Conservation (phyloP, 2,888 invertebrate genomes). For the Bombylius major region DNA sequence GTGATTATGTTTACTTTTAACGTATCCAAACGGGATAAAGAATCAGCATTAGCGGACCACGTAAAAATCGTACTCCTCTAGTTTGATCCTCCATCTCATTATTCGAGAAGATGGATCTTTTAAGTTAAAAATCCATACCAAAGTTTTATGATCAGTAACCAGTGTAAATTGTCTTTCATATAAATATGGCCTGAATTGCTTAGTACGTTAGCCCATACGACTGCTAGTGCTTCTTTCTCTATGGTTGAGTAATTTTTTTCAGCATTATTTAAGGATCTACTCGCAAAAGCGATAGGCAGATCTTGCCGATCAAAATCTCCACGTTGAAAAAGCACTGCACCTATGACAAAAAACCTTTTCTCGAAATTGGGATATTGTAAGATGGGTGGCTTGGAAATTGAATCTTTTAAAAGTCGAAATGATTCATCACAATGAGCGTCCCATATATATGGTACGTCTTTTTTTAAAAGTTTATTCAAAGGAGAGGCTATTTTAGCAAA, state of each 20-base stretch:
- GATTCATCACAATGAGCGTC: background rate
- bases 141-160: conserved; percentile 21
- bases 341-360: background rate
- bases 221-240: conserved; percentile 17
- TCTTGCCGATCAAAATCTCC: conserved; percentile 6
- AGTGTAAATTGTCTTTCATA: conserved; percentile 19
- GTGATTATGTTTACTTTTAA: no score
- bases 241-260: conserved; percentile 19
- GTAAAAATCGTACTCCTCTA: conserved; percentile 20
- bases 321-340: background rate
- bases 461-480: background rate
- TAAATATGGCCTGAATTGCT: conserved; percentile 19
- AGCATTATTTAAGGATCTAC: conserved; percentile 16
- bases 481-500: background rate
- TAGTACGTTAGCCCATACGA: conserved; percentile 13
- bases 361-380: background rate
- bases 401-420: conserved; percentile 1
- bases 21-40: background rate
- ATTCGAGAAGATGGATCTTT: conserved; percentile 19
- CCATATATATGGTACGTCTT: background rate
- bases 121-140: conserved; percentile 17
- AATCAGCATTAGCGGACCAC: conserved; percentile 16
- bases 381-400: background rate
- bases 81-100: conserved; percentile 20
- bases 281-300: conserved; percentile 19